A percentile compares a stretch with the other conserved stretches of the same genome.
Conservation (phyloP, 2,888 invertebrate genomes). For the Sminthurides aquaticus region DNA sequence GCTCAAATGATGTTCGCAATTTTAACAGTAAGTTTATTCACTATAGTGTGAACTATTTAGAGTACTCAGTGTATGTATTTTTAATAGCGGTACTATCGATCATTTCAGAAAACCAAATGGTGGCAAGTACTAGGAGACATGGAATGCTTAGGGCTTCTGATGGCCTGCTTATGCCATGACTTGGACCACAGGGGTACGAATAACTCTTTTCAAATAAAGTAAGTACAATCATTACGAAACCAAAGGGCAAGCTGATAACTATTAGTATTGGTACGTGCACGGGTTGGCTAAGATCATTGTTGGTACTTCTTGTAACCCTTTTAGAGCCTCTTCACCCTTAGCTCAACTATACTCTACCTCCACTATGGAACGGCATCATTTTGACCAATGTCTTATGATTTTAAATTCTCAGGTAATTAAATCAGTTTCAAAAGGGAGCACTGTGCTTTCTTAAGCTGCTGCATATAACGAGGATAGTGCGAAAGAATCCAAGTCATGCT, state of each 20-base stretch:
- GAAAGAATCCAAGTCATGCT: too few species aligned
- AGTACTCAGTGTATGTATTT: too few species aligned
- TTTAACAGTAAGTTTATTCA: constrained; percentile 61
- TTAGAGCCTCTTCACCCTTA: constrained; percentile 79
- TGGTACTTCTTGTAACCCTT: neutral
- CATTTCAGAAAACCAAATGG: constrained; percentile 75
- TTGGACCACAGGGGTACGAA: constrained; percentile 68
- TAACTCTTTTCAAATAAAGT: constrained; percentile 96
- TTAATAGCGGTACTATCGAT: neutral
- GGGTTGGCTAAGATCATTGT: neutral
- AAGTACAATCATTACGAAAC: constrained; percentile 46
- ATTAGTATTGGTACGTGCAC: too few species aligned
- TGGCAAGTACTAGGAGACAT: constrained; percentile 88
- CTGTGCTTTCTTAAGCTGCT: neutral
- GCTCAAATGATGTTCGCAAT: constrained; percentile 97
- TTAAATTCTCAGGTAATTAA: constrained; percentile 68
- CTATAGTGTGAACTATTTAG: neutral
- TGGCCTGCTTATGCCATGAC: constrained; percentile 80
- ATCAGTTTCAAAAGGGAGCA: constrained; percentile 10
- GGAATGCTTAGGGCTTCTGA: constrained; percentile 81
- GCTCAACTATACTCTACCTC: constrained; percentile 88
- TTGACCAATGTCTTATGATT: constrained; percentile 94
- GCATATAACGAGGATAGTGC: too few species aligned
- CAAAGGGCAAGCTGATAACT: too few species aligned
- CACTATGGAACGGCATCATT: constrained; percentile 95